Evolutionary conservation across 35 echinoderm and acorn worm species (phyloP), one percentile per base, ranked within the genome.

Genomic region (Acanthaster planci): DNA sequence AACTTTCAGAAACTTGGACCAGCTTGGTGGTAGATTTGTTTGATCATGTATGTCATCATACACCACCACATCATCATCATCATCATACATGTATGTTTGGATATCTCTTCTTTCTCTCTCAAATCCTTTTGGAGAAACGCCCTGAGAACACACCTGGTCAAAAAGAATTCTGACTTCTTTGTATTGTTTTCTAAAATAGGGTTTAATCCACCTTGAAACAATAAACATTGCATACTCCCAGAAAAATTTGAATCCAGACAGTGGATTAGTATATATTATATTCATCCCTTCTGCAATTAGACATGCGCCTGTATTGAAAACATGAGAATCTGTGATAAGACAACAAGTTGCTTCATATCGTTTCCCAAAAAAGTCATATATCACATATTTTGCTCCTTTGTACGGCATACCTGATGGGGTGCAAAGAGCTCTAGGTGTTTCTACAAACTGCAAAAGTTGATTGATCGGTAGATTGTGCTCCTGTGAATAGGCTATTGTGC

Each of bases 351-450:
- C 79, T 37, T 81, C 85, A 86, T 87, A 92, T 23, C 85, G 21
- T 77, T 87, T 88, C 31, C 76, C 40, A 60, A 92, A 92, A 51
- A 86, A 88, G 29, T 88, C 67, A 88, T 92, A 92, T 67, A 92
- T 87, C 19, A 92, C 90, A 59, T 78, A 92, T 78, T 92, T 92
- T 37, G 85, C 67, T 35, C 90, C 79, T 67, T 92, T 92, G 30
- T 87, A 68, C 6, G 90, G 85, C 42, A 92, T 79, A 77, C 86
- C 83, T 76, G 60, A 32, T 78, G 85, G 67, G 35, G 72, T 76
- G 76, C 90, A 92, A 57, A 87, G 87, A 54, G 85, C 90, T 76
- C 90, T 87, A n/a, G 90, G 90, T 77, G 80, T 92, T 82, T 86
- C 85, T 40, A 92, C 52, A 82, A 92, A 87, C 36, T 92, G 90